Conservation (phyloP, 1,140 invertebrate species). For the Periplaneta americana region DNA sequence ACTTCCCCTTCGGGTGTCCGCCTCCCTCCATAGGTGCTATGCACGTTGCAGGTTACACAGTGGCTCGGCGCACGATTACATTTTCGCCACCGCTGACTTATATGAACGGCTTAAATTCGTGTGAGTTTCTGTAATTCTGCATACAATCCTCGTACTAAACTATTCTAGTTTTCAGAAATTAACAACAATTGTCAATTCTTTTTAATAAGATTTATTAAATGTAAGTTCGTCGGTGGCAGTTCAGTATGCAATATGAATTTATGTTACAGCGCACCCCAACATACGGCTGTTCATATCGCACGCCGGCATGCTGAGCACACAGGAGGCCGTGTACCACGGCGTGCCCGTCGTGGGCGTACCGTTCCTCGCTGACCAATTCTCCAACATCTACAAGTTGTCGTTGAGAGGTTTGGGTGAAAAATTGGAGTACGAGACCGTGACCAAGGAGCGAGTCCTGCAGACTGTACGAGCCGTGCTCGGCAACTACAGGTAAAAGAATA, state of each 20-base stretch:
- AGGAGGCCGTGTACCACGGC: conserved; percentile 6
- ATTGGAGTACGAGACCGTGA: conserved; percentile 18
- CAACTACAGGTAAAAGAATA: neutral
- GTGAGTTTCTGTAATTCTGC: too few species aligned
- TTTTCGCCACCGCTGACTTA: too few species aligned
- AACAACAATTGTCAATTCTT: too few species aligned
- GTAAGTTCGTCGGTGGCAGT: too few species aligned
- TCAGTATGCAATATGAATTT: too few species aligned
- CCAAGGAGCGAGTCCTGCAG: conserved; percentile 13
- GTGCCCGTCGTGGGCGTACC: conserved; percentile 12
- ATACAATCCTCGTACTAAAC: too few species aligned
- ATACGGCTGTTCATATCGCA: conserved; percentile 3
- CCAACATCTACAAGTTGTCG: conserved; percentile 34
- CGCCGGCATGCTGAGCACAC: conserved; percentile 3
- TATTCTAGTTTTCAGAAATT: too few species aligned
- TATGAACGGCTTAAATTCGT: too few species aligned
- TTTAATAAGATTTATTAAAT: neutral
- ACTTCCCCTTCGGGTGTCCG: too few species aligned
- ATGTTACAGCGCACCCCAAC: conserved; percentile 18
- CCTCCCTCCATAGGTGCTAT: too few species aligned
- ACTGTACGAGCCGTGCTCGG: conserved; percentile 11
- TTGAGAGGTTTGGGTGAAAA: conserved; percentile 23
- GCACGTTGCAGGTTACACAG: too few species aligned
- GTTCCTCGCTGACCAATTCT: conserved; percentile 6
- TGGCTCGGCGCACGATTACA: too few species aligned